Evolutionary conservation across 1,140 invertebrate species (phyloP).

Genomic region (Euura saliciscinereae): DNA sequence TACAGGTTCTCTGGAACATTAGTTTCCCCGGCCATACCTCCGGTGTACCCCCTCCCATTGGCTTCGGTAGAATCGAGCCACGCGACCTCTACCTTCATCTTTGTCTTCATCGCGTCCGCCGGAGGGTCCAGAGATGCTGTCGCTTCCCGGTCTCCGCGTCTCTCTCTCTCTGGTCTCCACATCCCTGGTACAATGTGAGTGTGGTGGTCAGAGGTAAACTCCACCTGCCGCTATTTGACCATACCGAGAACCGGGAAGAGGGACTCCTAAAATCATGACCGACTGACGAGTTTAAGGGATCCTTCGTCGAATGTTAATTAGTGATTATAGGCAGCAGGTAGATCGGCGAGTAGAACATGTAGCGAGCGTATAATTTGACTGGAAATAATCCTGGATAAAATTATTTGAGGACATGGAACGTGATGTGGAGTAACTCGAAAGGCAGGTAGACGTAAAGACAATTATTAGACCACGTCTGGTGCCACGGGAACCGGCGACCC

Average conservation of each 20-base stretch:
- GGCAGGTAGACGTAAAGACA: neutral
- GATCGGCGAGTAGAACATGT: no score
- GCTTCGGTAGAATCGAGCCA: neutral
- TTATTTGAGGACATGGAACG: neutral
- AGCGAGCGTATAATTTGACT: no score
- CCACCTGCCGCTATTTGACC: neutral
- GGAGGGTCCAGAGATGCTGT: neutral
- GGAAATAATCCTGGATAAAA: no score
- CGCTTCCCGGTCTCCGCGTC: neutral
- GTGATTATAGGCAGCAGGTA: no score
- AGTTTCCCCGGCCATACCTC: neutral
- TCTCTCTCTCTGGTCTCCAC: neutral
- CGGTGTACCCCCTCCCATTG: neutral
- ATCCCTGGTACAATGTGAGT: neutral
- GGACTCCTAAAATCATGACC: no score
- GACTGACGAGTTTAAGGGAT: no score
- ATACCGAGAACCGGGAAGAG: neutral
- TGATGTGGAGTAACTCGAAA: neutral
- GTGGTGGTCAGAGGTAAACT: neutral
- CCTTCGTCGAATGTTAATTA: no score
- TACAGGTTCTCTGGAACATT: conserved; percentile 2
- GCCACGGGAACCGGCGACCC: neutral
- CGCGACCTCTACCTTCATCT: conserved; percentile 3
- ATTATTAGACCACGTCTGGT: neutral
- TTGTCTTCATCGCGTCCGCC: neutral